Evolutionary conservation across 2,113 vertebrate genomes (phyloP), one percentile per base, ranked within the genome.

Genomic region (Butastur rufipennis): DNA sequence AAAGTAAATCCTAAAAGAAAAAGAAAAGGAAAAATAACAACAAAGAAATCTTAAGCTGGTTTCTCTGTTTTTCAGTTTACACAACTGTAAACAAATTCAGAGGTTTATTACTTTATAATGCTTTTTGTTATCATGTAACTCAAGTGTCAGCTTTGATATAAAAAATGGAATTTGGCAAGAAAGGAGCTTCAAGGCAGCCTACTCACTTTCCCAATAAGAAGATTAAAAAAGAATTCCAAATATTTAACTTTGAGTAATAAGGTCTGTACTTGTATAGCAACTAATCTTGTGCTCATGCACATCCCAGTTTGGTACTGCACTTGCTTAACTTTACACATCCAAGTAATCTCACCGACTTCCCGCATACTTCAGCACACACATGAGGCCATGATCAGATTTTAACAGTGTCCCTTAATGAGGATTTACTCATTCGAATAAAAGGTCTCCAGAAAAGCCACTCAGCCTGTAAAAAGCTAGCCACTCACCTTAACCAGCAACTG

Each of bases 171-270:
- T 81, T 81, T 97, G 92, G 94, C 96, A 97, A 94, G 82, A 77
- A 90, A 75, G 65, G 52, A 87, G 68, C 53, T 88, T 90, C 93
- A 67, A 92, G 92, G 59, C 93, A 97, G 67, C 73, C 95, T 88
- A 94, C 88, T 97, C 93, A 85, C 71, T 93, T 95, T 96, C 82
- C 81, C 91, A 96, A 93, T 95, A 95, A 95, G 86, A 92, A 95
- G 93, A 97, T 96, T 96, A 90, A 97, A 97, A 91, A 95, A 91
- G 87, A 96, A 95, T 95, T 92, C 86, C 95, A 97, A 97, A 95
- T 78, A 95, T 96, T 95, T 95, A 95, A 90, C 91, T 88, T 83
- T 62, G 92, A 77, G 91, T 81, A 90, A 72, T 74, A 68, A 92
- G 88, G 70, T 87, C 93, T 94, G 62, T 90, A 72, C 83, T 94